Base-by-base conservation (phyloP, 2,888 invertebrate genomes). In the Ectemnius lituratus region DNA sequence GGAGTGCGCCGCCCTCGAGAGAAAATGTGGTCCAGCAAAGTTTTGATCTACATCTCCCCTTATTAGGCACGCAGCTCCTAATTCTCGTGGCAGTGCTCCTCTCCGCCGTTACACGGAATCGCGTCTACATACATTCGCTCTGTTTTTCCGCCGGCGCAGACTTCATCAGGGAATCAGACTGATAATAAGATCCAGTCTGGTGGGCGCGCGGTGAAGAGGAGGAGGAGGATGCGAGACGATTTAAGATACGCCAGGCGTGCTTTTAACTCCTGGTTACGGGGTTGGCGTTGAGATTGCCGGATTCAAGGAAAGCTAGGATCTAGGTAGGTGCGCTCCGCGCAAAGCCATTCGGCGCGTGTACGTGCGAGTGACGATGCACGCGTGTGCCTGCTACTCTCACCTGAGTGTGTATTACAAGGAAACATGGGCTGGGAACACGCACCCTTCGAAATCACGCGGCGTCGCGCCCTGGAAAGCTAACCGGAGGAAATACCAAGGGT, bases 251-350 rank as follows among this genome's bases (percentile, higher is more conserved):
- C 87, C 87, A 84, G 87, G 87, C 88, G 90, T 80, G 90, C 90
- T 90, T 90, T 90, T 90, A 90, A 90, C 90, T 90, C 88, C 84
- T 86, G 87, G 88, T 89, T 90, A 88, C 87, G 88, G 86, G 84
- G 86, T 82, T 84, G 86, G 86, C 88, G 88, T 88, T 87, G 89
- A 89, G 89, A 90, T 87, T 88, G 86, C 87, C 85, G 86, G 86
- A 89, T 84, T 86, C 87, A 84, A 85, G 85, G 78, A 84, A 81
- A 75, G 78, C 77, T 37, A 37, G 37, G 37, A 37, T 37, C 65
- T 79, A 73, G 76, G 77, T 73, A 61, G 13, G 20, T 57, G 59
- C 62, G 45, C 46, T 45, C 56, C 27, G 14, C 27, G 14, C 49
- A n/a, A 13, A 56, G 14, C 45, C 46, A 57, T 52, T 67, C 60